These are phyloP conservation scores for Daubentonia madagascariensis DNA, from an alignment of 2,113 vertebrate genomes.

Conservation along the genomic window DNA sequence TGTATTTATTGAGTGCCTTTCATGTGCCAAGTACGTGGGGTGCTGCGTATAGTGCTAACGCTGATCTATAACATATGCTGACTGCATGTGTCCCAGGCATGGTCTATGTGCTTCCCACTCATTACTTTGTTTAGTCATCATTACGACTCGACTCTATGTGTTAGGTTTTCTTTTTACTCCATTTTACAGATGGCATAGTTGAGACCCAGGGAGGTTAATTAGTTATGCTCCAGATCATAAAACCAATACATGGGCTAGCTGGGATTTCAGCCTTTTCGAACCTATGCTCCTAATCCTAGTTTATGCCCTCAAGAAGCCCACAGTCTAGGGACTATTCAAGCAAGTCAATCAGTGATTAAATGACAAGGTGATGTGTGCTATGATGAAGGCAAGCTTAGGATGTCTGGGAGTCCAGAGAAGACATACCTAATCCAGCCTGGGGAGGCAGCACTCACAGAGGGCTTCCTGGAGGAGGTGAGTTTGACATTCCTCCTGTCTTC, in stretches of 20 bases:
- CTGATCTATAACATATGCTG: neutral
- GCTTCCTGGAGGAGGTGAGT: neutral
- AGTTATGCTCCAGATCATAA: neutral
- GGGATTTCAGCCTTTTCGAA: neutral
- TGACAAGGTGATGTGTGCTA: neutral
- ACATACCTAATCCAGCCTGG: neutral
- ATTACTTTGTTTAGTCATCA: neutral
- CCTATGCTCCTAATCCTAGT: neutral
- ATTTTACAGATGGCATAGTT: conserved; percentile 19
- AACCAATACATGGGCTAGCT: neutral
- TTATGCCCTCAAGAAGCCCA: neutral
- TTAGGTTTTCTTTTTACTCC: neutral
- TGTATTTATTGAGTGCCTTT: neutral
- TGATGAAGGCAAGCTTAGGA: neutral
- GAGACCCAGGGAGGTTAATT: neutral
- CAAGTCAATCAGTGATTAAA: neutral
- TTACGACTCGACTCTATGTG: neutral
- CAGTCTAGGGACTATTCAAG: neutral
- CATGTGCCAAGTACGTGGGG: neutral
- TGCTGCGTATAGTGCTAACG: neutral
- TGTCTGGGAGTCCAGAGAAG: neutral
- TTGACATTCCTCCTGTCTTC: neutral
- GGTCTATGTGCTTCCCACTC: neutral
- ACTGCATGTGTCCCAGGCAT: neutral
- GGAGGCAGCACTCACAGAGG: neutral